Conservation (phyloP, 2,797 vertebrate species). For the Lagodon rhomboides region DNA sequence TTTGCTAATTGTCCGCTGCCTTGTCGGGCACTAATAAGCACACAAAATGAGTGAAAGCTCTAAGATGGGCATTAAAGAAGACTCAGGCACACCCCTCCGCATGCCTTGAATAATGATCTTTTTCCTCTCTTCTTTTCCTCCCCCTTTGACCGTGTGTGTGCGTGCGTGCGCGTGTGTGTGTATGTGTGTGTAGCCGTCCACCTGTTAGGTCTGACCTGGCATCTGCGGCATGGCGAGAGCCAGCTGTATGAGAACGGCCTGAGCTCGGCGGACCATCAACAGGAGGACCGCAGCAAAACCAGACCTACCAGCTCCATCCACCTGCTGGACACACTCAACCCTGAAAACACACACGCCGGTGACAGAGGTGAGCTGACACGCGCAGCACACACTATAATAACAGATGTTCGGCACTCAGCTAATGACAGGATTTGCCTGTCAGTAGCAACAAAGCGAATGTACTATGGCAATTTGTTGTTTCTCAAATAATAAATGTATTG, state of each 20-base stretch:
- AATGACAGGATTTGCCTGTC: constrained; percentile 42
- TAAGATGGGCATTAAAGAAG: constrained; percentile 70
- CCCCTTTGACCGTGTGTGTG: constrained; percentile 25
- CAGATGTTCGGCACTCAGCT: constrained; percentile 39
- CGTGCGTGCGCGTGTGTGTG: constrained; percentile 26
- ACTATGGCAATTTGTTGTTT: constrained; percentile 20
- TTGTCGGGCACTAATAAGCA: constrained; percentile 74
- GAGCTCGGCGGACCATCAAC: constrained; percentile 90
- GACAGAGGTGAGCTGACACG: constrained; percentile 86
- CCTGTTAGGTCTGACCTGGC: constrained; percentile 98
- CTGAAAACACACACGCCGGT: constrained; percentile 82
- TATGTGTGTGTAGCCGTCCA: constrained; percentile 89
- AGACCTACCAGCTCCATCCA: constrained; percentile 87
- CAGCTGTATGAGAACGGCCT: constrained; percentile 96
- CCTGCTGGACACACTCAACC: constrained; percentile 91
- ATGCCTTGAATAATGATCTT: constrained; percentile 73
- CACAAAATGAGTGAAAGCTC: constrained; percentile 66
- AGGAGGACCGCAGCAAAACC: constrained; percentile 87
- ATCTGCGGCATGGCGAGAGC: constrained; percentile 93
- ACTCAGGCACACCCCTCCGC: constrained; percentile 65
- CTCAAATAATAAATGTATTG: constrained; percentile 27
- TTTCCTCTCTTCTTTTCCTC: constrained; percentile 32
- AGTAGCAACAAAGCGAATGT: constrained; percentile 43
- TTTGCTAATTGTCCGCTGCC: constrained; percentile 70
- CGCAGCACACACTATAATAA: constrained; percentile 14